phyloP scores from a whole-genome alignment of 2,797 vertebrate species.

The Chromobotia macracanthus region DNA sequence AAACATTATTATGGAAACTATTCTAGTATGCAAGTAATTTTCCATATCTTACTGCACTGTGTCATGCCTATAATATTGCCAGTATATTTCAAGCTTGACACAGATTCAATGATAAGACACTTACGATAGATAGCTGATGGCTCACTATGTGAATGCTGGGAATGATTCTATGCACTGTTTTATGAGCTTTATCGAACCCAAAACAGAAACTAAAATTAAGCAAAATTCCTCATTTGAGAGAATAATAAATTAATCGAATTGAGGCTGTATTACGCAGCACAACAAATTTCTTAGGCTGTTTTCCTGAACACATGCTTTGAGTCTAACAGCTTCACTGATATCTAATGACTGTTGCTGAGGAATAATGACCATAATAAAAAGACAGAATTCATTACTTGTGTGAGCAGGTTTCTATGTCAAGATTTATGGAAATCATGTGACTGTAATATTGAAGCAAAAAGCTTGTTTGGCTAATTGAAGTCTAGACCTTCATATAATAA shows the following conservation, averaged over 20 bases:
- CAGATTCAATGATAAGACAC: not conserved
- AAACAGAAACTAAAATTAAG: not conserved
- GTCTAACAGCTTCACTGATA: conserved; percentile 29
- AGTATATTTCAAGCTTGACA: not conserved
- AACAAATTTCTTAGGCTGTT: conserved; percentile 2
- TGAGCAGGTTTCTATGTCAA: conserved; percentile 71
- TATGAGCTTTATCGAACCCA: not conserved
- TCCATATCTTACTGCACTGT: not conserved
- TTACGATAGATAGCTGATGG: conserved; percentile 1
- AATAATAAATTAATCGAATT: conserved; percentile 3
- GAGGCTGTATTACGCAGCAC: not conserved
- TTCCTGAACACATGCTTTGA: not conserved
- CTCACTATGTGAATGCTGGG: not conserved
- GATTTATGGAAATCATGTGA: conserved; percentile 74
- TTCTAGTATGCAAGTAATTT: not conserved
- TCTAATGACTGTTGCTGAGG: conserved; percentile 44
- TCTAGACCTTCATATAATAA: conserved; percentile 62
- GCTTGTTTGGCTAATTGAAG: conserved; percentile 75
- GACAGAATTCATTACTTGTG: conserved; percentile 64
- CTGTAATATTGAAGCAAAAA: conserved; percentile 72
- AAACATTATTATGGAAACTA: not conserved
- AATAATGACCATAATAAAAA: conserved; percentile 69
- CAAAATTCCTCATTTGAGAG: not conserved
- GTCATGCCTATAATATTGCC: not conserved
- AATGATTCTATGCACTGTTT: conserved; percentile 1